A percentile compares a stretch with the other conserved stretches of the same genome.
These are phyloP conservation scores for Thera obeliscata DNA, from an alignment of 2,888 invertebrate genomes.

Conservation along the genomic window DNA sequence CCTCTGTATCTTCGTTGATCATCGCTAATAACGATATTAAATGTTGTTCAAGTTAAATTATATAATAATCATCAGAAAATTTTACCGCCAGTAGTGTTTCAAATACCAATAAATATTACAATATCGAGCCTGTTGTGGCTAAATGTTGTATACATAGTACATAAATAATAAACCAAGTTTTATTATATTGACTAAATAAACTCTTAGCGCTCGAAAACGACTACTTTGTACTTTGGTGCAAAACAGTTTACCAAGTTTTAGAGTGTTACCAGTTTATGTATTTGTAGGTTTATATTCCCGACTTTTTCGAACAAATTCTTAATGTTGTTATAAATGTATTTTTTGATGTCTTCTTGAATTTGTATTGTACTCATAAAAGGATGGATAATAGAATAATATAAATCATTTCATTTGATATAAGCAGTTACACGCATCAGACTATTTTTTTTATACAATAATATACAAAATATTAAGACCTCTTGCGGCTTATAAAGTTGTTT, in stretches of 20 bases:
- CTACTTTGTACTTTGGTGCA: neutral
- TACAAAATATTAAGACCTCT: neutral
- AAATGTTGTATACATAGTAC: too few relatives aligned
- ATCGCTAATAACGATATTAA: neutral
- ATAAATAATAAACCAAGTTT: too few relatives aligned
- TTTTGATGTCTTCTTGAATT: constrained; percentile 12
- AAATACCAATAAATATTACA: too few relatives aligned
- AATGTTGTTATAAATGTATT: constrained; percentile 22
- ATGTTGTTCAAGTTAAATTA: too few relatives aligned
- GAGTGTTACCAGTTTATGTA: neutral
- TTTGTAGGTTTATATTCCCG: constrained; percentile 25
- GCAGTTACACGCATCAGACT: constrained; percentile 11
- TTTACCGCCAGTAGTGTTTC: too few relatives aligned
- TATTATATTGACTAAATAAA: too few relatives aligned
- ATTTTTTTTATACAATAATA: neutral
- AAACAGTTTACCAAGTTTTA: neutral
- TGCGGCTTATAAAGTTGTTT: neutral
- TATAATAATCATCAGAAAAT: too few relatives aligned
- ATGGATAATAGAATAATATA: neutral
- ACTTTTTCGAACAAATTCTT: constrained; percentile 2
- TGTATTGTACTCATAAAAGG: neutral
- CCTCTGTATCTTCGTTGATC: constrained; percentile 20
- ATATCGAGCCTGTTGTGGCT: too few relatives aligned
- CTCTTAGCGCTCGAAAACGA: neutral
- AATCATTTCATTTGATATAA: neutral